Evolutionary conservation across 2,113 vertebrate genomes (phyloP).

Genomic region (Leptocoma aspasia): DNA sequence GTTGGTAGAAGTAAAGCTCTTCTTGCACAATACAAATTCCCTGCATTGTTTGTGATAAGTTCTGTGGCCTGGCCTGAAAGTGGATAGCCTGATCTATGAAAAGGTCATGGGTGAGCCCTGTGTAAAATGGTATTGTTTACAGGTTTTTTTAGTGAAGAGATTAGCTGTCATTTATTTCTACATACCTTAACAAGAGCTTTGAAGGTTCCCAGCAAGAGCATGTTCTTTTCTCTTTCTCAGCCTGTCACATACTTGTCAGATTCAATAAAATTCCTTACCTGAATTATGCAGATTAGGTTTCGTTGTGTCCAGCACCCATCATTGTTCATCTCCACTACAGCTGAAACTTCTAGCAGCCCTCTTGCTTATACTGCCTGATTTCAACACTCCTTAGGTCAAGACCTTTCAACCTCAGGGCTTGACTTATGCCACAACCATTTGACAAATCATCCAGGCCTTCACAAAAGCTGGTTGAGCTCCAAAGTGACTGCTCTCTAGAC

Average conservation of each 20-base stretch:
- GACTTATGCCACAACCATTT: conserved; percentile 97
- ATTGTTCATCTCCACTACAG: conserved; percentile 88
- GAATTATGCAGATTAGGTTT: conserved; percentile 95
- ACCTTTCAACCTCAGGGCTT: conserved; percentile 98
- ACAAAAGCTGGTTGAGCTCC: conserved; percentile 88
- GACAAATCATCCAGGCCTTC: conserved; percentile 89
- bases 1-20: conserved; percentile 35
- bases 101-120: conserved; percentile 82
- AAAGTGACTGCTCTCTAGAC: conserved; percentile 84
- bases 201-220: conserved; percentile 80
- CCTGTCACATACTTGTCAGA: conserved; percentile 95
- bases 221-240: conserved; percentile 82
- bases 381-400: conserved; percentile 93
- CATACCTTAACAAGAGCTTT: conserved; percentile 81
- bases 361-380: conserved; percentile 82
- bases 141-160: conserved; percentile 92
- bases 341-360: conserved; percentile 83
- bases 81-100: conserved; percentile 66
- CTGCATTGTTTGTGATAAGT: conserved; percentile 48
- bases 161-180: conserved; percentile 94
- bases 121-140: conserved; percentile 94
- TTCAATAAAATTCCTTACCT: conserved; percentile 98
- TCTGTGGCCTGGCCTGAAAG: conserved; percentile 60
- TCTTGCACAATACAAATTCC: conserved; percentile 42
- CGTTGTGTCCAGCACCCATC: conserved; percentile 82